Evolutionary conservation across 2,113 vertebrate genomes (phyloP).

Genomic region (Emydura subglobosa): DNA sequence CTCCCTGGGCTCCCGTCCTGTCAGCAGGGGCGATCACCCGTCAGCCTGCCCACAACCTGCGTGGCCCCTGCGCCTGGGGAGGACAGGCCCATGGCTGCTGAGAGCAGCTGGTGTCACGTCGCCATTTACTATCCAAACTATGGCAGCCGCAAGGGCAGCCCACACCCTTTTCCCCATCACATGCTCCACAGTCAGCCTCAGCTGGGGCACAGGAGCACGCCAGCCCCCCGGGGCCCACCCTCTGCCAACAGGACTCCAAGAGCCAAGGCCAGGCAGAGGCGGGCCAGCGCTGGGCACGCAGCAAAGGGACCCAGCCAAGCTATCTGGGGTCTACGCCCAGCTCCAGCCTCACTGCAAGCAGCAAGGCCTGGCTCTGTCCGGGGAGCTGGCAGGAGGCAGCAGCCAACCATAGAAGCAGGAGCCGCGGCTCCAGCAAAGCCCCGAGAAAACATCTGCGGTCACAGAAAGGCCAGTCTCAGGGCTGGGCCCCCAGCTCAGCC

Average conservation of each 20-base stretch:
- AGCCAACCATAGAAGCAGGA: background rate
- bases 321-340: background rate
- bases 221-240: background rate
- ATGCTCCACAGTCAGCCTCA: no score
- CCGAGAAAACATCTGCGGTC: background rate
- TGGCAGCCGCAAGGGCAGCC: no score
- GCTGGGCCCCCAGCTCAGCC: background rate
- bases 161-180: no score
- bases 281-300: background rate
- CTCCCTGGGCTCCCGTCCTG: background rate
- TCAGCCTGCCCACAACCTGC: no score
- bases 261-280: background rate
- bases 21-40: background rate
- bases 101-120: no score
- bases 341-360: background rate
- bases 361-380: no score
- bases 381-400: background rate
- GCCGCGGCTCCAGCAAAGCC: background rate
- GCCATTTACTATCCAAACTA: no score
- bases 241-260: background rate
- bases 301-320: no score
- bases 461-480: background rate
- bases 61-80: no score
- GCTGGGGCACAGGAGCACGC: background rate
- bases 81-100: no score